A percentile compares a stretch with the other conserved stretches of the same genome.
These are phyloP conservation scores for Galemys pyrenaicus DNA, from an alignment of 2,113 vertebrate genomes.

Conservation along the genomic window DNA sequence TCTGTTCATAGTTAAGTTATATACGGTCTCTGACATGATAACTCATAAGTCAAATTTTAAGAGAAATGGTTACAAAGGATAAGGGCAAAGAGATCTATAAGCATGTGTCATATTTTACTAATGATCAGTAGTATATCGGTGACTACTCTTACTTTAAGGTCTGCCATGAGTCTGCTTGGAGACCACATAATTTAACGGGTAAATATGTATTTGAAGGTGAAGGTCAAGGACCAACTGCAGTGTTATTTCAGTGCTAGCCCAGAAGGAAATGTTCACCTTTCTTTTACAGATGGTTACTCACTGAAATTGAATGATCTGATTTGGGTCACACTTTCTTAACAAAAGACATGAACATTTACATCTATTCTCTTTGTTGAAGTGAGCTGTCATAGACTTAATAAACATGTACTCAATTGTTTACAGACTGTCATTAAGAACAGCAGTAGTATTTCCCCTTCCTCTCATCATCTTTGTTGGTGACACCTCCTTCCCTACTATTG, in stretches of 20 bases:
- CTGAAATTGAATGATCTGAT: constrained; percentile 42
- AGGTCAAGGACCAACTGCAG: neutral
- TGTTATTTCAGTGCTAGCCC: constrained; percentile 12
- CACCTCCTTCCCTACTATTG: constrained; percentile 65
- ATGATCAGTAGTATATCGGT: neutral
- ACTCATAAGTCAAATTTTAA: neutral
- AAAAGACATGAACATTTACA: constrained; percentile 54
- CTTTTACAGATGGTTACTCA: constrained; percentile 56
- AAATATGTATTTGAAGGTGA: neutral
- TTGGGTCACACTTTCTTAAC: constrained; percentile 58
- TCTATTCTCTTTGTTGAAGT: constrained; percentile 59
- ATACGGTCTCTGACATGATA: neutral
- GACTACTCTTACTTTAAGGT: neutral
- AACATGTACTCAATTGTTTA: constrained; percentile 77
- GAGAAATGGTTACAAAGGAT: neutral
- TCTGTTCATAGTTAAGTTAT: neutral
- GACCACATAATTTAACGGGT: neutral
- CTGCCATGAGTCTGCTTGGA: neutral
- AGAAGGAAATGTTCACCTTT: constrained; percentile 32
- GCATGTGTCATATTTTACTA: neutral
- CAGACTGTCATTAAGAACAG: constrained; percentile 23
- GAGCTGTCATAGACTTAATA: constrained; percentile 56
- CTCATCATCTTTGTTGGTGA: constrained; percentile 76
- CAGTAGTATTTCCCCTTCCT: constrained; percentile 62
- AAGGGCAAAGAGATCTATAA: neutral